Percentiles rank a stretch among this genome's conserved stretches.
Evolutionary conservation across 1,140 invertebrate species (phyloP).

Genomic region (Campodea augens): DNA sequence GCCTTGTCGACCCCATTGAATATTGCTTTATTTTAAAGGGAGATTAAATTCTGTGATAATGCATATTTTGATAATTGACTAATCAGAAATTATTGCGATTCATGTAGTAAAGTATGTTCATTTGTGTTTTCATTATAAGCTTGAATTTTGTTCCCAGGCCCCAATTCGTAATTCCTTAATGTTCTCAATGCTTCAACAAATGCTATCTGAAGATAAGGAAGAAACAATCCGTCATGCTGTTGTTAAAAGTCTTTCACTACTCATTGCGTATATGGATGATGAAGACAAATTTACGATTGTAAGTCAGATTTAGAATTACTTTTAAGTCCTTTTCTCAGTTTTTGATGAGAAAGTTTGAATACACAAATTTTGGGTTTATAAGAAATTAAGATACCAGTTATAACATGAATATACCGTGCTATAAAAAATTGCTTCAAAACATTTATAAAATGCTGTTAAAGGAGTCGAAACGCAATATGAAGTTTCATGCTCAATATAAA

Average conservation of each 20-base stretch:
- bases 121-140: not conserved
- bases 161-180: conserved; percentile 48
- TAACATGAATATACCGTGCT: conserved; percentile 9
- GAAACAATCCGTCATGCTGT: conserved; percentile 39
- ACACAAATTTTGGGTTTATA: not conserved
- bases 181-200: conserved; percentile 53
- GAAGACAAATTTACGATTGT: conserved; percentile 46
- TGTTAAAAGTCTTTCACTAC: conserved; percentile 38
- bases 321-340: not conserved
- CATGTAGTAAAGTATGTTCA: too few relatives aligned
- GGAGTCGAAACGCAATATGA: too few relatives aligned
- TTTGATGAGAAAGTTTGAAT: not conserved
- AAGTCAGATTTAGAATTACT: conserved; percentile 5
- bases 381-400: conserved; percentile 3
- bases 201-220: conserved; percentile 48
- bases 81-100: too few relatives aligned
- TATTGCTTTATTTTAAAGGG: too few relatives aligned
- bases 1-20: too few relatives aligned
- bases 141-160: conserved; percentile 22
- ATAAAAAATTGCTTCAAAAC: too few relatives aligned
- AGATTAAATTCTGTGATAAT: too few relatives aligned
- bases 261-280: conserved; percentile 43
- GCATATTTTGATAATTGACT: not conserved
- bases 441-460: too few relatives aligned
- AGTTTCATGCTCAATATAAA: too few relatives aligned